Evolutionary conservation across 2,888 invertebrate species (phyloP).

Genomic region (Melanostoma scalare): DNA sequence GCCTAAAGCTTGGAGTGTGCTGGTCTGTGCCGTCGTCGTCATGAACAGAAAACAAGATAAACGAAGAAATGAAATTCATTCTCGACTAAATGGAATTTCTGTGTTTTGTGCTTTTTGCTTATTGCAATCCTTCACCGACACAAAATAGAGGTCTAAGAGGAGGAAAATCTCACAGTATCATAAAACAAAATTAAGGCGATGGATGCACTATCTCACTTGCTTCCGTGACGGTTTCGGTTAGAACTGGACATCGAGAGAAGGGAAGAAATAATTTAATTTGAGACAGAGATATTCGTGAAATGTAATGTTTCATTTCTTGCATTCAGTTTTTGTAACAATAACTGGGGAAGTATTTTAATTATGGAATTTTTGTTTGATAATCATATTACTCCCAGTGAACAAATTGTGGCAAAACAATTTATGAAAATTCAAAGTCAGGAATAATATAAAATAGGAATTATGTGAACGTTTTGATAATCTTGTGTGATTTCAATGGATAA

Average conservation of each 20-base stretch:
- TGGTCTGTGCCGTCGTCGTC: slow-evolving; percentile 25
- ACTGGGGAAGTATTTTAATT: no score
- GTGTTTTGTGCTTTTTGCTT: slow-evolving; percentile 47
- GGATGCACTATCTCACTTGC: background rate
- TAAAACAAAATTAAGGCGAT: background rate
- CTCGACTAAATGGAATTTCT: slow-evolving; percentile 61
- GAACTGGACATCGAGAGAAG: background rate
- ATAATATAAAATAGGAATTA: no score
- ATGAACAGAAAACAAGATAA: slow-evolving; percentile 42
- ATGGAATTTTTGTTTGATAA: no score
- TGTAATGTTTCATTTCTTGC: no score
- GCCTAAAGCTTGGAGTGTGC: slow-evolving; percentile 31
- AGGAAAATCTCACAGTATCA: slow-evolving; percentile 17
- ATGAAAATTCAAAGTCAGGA: no score
- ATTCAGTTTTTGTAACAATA: no score
- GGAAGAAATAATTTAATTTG: background rate
- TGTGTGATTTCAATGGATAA: no score
- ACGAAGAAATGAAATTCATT: slow-evolving; percentile 61
- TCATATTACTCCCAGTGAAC: no score
- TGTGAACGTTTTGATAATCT: no score
- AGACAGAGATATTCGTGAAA: no score
- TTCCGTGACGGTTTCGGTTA: background rate
- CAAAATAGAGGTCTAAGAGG: slow-evolving; percentile 23
- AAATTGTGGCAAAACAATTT: no score
- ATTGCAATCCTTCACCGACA: slow-evolving; percentile 32